Conservation (phyloP, 1,140 invertebrate genomes). For the Drosophila nigrodunni region DNA sequence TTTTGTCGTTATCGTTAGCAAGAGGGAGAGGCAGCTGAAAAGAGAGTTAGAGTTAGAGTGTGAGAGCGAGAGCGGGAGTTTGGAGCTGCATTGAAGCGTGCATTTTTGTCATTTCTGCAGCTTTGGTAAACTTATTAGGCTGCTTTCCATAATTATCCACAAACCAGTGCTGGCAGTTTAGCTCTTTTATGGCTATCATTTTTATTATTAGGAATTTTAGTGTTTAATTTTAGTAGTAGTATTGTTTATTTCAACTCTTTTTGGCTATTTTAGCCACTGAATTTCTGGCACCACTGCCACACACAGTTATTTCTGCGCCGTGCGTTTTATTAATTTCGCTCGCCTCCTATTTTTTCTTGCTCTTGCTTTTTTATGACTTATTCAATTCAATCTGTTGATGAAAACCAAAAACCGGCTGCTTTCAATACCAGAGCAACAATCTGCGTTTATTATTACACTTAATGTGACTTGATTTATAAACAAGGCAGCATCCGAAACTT, state of each 20-base stretch:
- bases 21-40: slow-evolving; percentile 8
- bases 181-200: no score
- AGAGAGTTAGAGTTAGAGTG: background rate
- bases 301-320: background rate
- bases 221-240: no score
- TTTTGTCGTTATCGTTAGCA: slow-evolving; percentile 78
- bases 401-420: slow-evolving; percentile 50
- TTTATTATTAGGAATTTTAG: no score
- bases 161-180: background rate
- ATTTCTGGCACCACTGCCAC: background rate
- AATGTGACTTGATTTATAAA: slow-evolving; percentile 83
- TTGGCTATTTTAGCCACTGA: no score
- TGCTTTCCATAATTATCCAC: slow-evolving; percentile 63
- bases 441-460: slow-evolving; percentile 80
- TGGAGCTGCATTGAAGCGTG: slow-evolving; percentile 69
- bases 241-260: no score
- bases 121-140: slow-evolving; percentile 50
- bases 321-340: slow-evolving; percentile 61
- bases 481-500: slow-evolving; percentile 58
- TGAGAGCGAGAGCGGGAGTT: slow-evolving; percentile 11
- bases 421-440: slow-evolving; percentile 33
- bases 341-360: slow-evolving; percentile 22
- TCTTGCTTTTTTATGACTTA: slow-evolving; percentile 70
- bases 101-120: slow-evolving; percentile 70
- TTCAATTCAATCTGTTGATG: slow-evolving; percentile 58